Base-by-base conservation (phyloP, 1,140 invertebrate species). In the Belonocnema kinseyi region DNA sequence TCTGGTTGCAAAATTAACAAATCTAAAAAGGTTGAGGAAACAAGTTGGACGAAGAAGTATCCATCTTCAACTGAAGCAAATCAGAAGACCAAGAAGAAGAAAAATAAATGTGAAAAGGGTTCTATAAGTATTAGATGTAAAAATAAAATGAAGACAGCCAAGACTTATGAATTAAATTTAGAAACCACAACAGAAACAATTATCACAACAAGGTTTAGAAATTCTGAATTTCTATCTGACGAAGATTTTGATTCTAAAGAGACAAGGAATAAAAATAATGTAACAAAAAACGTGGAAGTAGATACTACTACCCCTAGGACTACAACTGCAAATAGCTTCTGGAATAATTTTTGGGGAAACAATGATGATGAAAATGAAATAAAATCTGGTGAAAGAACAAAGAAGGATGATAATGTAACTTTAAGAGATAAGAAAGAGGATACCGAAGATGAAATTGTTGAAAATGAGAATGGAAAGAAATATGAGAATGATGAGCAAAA, bases 211-310 rank as follows among this genome's bases (percentile, higher is more conserved):
- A 8, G 40, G 26, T 33, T 40, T 66, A 4, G 50, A 17, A 66
- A 61, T 21, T 56, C 50, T 46, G 74, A 75, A 51, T 75, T 54
- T n/a, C 10, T 70, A 8, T 75, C 56, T 0, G 74, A 75, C 50
- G 74, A 75, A 51, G 58, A 75, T 61, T 54, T 74, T 26, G 54
- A 74, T 50, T 58, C 53, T 13, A 54, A 46, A 16, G 73, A 74
- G 14, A 19, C 53, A 12, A 61, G 40, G 46, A 17, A 26, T 50
- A 58, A 17, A 10, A 58, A 50, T 5, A 61, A 50, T 46, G 26
- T 50, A 13, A 72, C 11, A 10, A 58, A 58, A 8, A 26, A 12
- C 11, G 21, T 33, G 33, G 21, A 33, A 40, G 40, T 40, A 21
- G 51, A 33, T 16, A 33, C 2, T 26, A 19, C 11, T 51, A 16